Base-by-base conservation (phyloP, 2,888 invertebrate genomes). In the Helleia helle region DNA sequence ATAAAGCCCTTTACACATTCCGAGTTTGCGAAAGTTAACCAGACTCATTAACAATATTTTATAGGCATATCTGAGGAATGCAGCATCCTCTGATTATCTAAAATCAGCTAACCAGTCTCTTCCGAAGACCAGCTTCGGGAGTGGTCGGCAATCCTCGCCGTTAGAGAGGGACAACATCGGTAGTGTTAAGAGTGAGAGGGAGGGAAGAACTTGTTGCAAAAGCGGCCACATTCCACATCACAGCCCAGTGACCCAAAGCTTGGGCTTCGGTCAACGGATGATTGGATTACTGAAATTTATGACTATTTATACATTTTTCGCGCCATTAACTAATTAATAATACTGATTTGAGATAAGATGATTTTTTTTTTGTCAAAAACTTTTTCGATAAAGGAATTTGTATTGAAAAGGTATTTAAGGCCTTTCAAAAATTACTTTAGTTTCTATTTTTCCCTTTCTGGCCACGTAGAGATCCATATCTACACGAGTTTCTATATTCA, bases 221-320 rank as follows among this genome's bases (percentile, higher is more conserved):
- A 63, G 59, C 65, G 71, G 58, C 71, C 68, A 65, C 83, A 81
- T 83, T 81, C 83, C 77, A 50, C 34, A 39, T 58, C 47, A 54
- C 75, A 77, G 77, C 81, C 83, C 71, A 83, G 67, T 84, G 75
- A 83, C 83, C 83, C 65, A 81, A 76, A 77, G 73, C 69, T 64
- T 49, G 38, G 42, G 42, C 36, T n/a, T n/a, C n/a, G n/a, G n/a
- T n/a, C n/a, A n/a, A n/a, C n/a, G n/a, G n/a, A n/a, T 47, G 49
- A 54, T 47, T 13, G 12, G 7, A 12, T 7, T 29, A 7, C 11
- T 12, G 2, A 29, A 13, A 13, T 8, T 25, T 8, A 2, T 3
- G 5, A 25, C 5, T 5, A n/a, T n/a, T n/a, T 3, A 25, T 5
- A 3, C 2, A 2, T 25, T 9, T n/a, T 5, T 9, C 25, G 5